A percentile compares a stretch with the other conserved stretches of the same genome.
Evolutionary conservation across 2,888 invertebrate genomes (phyloP).

Genomic region (Cremastinae sp.): DNA sequence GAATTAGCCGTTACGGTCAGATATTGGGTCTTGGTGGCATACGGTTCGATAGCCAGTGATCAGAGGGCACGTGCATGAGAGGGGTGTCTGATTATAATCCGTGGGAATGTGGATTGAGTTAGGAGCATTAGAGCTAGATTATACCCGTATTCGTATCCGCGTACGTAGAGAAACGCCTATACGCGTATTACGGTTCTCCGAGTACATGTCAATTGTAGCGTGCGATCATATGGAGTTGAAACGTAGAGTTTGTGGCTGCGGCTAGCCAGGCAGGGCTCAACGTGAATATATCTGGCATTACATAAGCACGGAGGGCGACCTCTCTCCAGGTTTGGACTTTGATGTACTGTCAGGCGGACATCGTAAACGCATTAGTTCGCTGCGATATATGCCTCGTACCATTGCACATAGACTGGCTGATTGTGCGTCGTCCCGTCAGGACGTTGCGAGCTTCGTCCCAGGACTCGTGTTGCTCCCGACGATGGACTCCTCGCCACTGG

Average conservation of each 20-base stretch:
- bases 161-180: slow-evolving; percentile 1
- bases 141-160: slow-evolving; percentile 16
- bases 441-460: slow-evolving; percentile 41
- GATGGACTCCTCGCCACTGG: slow-evolving; percentile 30
- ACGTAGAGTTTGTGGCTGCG: slow-evolving; percentile 57
- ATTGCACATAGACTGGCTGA: slow-evolving; percentile 31
- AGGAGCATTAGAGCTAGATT: slow-evolving; percentile 46
- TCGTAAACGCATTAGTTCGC: slow-evolving; percentile 77
- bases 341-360: slow-evolving; percentile 77
- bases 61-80: slow-evolving; percentile 60
- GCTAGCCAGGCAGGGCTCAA: slow-evolving; percentile 44
- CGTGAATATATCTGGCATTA: slow-evolving; percentile 39
- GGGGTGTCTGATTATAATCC: slow-evolving; percentile 66
- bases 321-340: slow-evolving; percentile 68
- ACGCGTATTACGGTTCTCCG: slow-evolving; percentile 3
- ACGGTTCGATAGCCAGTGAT: slow-evolving; percentile 60
- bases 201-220: slow-evolving; percentile 34
- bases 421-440: slow-evolving; percentile 25
- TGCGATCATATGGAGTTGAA: slow-evolving; percentile 44
- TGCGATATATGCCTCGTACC: slow-evolving; percentile 54
- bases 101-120: slow-evolving; percentile 65
- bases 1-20: slow-evolving; percentile 43
- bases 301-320: slow-evolving; percentile 49
- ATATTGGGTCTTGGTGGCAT: slow-evolving; percentile 29
- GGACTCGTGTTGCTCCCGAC: slow-evolving; percentile 49